Evolutionary conservation across 2,888 invertebrate genomes (phyloP).

Genomic region (Drosophila quasianomalipes): DNA sequence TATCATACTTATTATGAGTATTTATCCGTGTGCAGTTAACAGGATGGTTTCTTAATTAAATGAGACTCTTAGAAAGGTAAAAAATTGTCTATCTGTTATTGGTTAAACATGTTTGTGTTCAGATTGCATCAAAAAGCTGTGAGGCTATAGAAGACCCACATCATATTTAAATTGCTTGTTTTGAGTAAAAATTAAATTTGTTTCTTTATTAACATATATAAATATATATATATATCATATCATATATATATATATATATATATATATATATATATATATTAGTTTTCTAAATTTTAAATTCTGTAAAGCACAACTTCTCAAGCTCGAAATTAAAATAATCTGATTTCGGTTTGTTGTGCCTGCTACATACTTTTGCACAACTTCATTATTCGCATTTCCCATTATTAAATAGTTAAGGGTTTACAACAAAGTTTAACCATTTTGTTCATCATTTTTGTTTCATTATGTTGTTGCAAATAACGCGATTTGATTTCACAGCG

Average conservation of each 20-base stretch:
- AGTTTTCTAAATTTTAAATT: not conserved
- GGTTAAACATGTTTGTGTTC: not conserved
- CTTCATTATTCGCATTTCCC: not conserved
- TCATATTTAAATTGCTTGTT: not conserved
- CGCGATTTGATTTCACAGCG: constrained; percentile 18
- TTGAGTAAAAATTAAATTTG: not conserved
- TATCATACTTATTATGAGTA: not conserved
- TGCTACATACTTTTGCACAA: not conserved
- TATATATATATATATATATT: not conserved
- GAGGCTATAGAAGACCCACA: too few relatives aligned
- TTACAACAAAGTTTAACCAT: not conserved
- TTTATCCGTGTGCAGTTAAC: not conserved
- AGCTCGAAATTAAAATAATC: not conserved
- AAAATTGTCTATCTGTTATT: not conserved
- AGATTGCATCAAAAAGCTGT: not conserved
- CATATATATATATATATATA: too few relatives aligned
- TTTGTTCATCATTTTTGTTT: not conserved
- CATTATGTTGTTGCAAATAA: constrained; percentile 11
- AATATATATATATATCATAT: too few relatives aligned
- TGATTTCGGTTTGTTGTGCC: not conserved
- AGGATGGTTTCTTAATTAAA: not conserved
- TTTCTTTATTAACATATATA: not conserved
- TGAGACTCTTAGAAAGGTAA: not conserved
- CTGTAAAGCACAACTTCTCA: not conserved
- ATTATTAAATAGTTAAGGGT: not conserved